Base-by-base conservation (phyloP, 1,140 invertebrate genomes). In the Papilio polyxenes region DNA sequence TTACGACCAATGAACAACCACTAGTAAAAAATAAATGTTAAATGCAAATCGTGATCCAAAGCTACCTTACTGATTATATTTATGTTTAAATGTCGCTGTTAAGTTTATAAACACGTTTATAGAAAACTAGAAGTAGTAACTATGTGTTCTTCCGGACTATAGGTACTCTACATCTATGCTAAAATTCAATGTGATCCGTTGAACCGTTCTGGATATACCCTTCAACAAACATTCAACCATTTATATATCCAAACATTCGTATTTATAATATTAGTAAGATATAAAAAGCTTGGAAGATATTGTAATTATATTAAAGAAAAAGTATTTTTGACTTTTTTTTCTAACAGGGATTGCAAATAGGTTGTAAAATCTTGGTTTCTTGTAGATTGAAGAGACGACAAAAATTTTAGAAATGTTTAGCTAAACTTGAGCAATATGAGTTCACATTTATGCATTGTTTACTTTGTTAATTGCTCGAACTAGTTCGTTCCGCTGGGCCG, bases 401-500 rank as follows among this genome's bases (percentile, higher is more conserved):
- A 31, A 31, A 31, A 31, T 31, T 31, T 31, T 31, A 31, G 2
- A 31, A 31, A 31, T 0, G 23, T 31, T 65, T 65, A 23, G 15
- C 9, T 65, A 11, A 65, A 31, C 23, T 65, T 65, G 62, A 65
- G 62, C 62, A 65, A 65, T 62, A 62, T 65, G 62, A 23, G 31
- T 10, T 23, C 62, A 23, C 11, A 65, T 65, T 62, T 62, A 23
- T 20, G 10, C 3, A 13, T 56, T 62, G 59, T 62, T 65, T 65
- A 23, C 8, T 65, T 65, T 65, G 62, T 65, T 65, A 65, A 65
- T 65, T 65, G 10, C 62, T 65, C 31, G 10, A 65, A 65, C 62
- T 31, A 65, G 62, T 65, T 31, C 3, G 62, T 65, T 65, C 10
- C 13, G 51, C 15, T 53, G 51, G 62, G 62, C 9, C 62, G 62